phyloP scores from a whole-genome alignment of 2,888 invertebrate genomes.

The Megaustenia siamemsis region DNA sequence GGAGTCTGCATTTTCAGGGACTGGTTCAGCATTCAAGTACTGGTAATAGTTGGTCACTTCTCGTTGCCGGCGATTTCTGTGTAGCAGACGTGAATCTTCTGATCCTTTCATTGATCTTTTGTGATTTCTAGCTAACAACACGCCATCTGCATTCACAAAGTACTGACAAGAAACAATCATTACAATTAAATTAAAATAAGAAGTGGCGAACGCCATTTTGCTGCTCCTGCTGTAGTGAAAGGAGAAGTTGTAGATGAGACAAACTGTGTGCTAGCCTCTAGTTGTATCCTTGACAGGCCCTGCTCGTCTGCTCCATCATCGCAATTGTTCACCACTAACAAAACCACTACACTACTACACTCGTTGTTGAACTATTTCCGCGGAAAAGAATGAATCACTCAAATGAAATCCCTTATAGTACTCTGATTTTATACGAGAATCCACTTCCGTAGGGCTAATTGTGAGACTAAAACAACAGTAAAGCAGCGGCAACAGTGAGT shows the following conservation, averaged over 20 bases:
- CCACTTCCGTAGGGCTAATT: no score
- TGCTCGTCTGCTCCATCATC: background rate
- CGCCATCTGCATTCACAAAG: background rate
- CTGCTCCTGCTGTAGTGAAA: background rate
- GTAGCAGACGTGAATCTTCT: background rate
- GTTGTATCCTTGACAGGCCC: background rate
- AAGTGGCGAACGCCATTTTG: constrained; percentile 41
- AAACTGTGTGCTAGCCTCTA: background rate
- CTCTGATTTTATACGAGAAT: no score
- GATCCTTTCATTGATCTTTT: background rate
- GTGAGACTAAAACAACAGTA: no score
- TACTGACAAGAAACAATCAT: constrained; percentile 2
- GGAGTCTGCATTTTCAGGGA: constrained; percentile 31
- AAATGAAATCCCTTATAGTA: no score
- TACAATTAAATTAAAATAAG: background rate
- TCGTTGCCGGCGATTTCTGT: constrained; percentile 27
- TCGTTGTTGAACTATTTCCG: background rate
- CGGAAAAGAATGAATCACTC: background rate
- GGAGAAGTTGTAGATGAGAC: background rate
- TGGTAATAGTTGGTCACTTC: constrained; percentile 1
- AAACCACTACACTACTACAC: background rate
- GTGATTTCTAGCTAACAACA: background rate
- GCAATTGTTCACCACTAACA: background rate
- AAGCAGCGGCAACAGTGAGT: no score
- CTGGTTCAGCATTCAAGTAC: background rate